A percentile compares a stretch with the other conserved stretches of the same genome.
Evolutionary conservation across 2,797 vertebrate genomes (phyloP).

Genomic region (Lepilemur ruficaudatus): DNA sequence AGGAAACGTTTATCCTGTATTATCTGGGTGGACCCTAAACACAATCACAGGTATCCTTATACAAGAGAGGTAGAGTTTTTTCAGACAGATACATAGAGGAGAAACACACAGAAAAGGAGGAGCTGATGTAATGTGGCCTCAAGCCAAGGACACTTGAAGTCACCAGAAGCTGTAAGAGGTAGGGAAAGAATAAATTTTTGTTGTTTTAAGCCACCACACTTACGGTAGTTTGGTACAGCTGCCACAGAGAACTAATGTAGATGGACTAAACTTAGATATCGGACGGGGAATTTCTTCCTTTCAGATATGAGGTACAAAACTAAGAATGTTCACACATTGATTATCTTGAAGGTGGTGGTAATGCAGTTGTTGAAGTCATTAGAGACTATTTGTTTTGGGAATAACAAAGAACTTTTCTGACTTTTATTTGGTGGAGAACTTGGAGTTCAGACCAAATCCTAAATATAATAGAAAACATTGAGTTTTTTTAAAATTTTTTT

Average conservation of each 20-base stretch:
- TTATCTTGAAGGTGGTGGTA: background rate
- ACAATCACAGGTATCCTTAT: background rate
- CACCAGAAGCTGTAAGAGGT: background rate
- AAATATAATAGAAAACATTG: background rate
- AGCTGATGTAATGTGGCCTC: background rate
- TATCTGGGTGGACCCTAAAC: background rate
- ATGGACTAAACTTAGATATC: background rate
- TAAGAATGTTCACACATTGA: background rate
- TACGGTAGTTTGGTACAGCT: background rate
- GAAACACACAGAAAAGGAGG: background rate
- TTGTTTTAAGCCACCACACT: background rate
- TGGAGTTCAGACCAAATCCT: background rate
- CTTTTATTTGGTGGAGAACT: background rate
- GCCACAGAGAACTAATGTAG: background rate
- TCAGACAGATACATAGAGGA: background rate
- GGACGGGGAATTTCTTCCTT: background rate
- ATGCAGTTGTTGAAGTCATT: background rate
- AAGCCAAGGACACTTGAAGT: background rate
- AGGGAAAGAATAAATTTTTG: background rate
- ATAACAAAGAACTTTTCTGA: background rate
- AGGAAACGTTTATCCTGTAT: background rate
- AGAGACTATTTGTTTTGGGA: background rate
- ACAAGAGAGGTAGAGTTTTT: background rate
- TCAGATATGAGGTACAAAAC: background rate
- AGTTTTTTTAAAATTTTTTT: background rate